Percentiles rank a stretch among this genome's conserved stretches.
phyloP scores from a whole-genome alignment of 2,113 vertebrate species.

The Dryoscopus gambensis region DNA sequence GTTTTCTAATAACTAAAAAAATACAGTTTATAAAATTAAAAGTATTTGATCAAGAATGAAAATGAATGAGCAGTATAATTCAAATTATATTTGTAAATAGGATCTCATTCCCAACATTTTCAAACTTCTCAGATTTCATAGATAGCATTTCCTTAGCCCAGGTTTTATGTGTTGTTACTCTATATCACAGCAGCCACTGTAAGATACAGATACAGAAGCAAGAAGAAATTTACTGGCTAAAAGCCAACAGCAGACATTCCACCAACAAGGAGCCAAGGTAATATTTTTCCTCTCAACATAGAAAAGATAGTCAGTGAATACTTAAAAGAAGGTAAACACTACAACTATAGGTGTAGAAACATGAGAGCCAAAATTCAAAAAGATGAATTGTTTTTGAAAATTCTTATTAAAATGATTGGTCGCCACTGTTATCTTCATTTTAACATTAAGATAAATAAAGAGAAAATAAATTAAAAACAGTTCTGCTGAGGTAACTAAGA shows the following conservation, averaged over 20 bases:
- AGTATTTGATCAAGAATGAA: not conserved
- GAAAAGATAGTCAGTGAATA: not conserved
- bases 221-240: not conserved
- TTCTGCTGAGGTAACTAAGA: not conserved
- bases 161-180: not conserved
- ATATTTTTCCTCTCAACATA: not conserved
- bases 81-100: not conserved
- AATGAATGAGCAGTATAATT: not conserved
- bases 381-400: not conserved
- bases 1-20: not conserved
- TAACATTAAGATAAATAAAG: not conserved
- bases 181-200: not conserved
- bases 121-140: not conserved
- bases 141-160: not conserved
- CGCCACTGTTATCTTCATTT: not conserved
- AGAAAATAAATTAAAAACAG: not conserved
- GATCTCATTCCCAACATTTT: not conserved
- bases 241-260: not conserved
- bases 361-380: not conserved
- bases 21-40: not conserved
- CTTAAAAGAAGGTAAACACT: not conserved
- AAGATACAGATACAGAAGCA: not conserved
- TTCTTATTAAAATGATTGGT: not conserved
- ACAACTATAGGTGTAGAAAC: not conserved
- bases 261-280: not conserved